Evolutionary conservation across 2,113 vertebrate genomes (phyloP).

Genomic region (Ondatra zibethicus): DNA sequence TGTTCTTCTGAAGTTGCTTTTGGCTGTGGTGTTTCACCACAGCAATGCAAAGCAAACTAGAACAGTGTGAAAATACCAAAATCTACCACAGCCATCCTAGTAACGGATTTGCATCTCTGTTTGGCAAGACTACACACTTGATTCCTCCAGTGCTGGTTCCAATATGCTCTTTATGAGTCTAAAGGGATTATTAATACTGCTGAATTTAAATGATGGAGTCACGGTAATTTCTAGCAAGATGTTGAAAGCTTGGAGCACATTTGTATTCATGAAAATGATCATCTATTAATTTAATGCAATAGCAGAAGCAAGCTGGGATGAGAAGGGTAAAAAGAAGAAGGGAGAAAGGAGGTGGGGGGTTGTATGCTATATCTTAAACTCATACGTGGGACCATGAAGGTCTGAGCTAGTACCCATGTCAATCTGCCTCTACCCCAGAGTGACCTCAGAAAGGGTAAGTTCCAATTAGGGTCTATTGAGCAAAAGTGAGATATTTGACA

Average conservation of each 20-base stretch:
- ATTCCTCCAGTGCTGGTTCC: slow-evolving; percentile 67
- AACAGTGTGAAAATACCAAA: slow-evolving; percentile 46
- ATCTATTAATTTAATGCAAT: slow-evolving; percentile 5
- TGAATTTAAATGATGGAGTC: slow-evolving; percentile 63
- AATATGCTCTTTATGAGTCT: slow-evolving; percentile 67
- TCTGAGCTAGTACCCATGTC: background rate
- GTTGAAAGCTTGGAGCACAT: slow-evolving; percentile 60
- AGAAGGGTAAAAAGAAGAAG: background rate
- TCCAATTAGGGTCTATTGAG: background rate
- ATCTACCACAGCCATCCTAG: slow-evolving; percentile 50
- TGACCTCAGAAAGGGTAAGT: background rate
- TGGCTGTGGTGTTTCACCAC: background rate
- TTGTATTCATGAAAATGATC: slow-evolving; percentile 49
- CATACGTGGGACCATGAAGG: background rate
- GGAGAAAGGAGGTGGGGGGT: background rate
- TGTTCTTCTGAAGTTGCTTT: background rate
- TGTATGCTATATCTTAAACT: accelerated
- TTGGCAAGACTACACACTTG: slow-evolving; percentile 70
- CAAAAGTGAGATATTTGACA: background rate
- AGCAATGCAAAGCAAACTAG: background rate
- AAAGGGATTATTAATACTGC: slow-evolving; percentile 66
- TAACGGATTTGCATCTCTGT: slow-evolving; percentile 59
- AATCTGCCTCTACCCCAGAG: no score
- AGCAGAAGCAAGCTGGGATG: background rate
- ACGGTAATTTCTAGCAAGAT: slow-evolving; percentile 67